These are phyloP conservation scores for Strigamia maritima DNA, from an alignment of 2,888 invertebrate genomes.

Conservation along the genomic window DNA sequence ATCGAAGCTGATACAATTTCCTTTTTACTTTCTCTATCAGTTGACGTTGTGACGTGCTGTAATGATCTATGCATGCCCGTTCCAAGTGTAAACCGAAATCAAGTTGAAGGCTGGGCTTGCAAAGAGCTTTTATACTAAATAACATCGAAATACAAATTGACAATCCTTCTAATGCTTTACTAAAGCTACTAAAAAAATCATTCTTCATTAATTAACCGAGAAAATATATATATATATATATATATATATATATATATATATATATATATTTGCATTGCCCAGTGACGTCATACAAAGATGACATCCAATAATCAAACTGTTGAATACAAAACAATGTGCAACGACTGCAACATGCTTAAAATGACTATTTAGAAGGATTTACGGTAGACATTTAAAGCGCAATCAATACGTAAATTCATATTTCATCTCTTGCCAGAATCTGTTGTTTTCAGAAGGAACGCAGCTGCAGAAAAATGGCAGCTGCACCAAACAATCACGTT, in stretches of 20 bases:
- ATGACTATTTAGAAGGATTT: neutral
- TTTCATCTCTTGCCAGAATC: conserved; percentile 24
- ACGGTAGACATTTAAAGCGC: neutral
- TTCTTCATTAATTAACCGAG: too few relatives aligned
- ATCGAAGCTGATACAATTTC: conserved; percentile 29
- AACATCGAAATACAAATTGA: neutral
- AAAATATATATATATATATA: too few relatives aligned
- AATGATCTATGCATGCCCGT: conserved; percentile 12
- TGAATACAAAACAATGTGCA: neutral
- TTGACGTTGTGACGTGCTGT: neutral
- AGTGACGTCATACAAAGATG: neutral
- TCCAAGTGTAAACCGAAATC: neutral
- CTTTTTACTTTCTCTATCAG: neutral
- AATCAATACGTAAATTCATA: neutral
- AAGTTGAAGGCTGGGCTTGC: neutral
- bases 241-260: too few relatives aligned
- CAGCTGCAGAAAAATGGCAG: conserved; percentile 32
- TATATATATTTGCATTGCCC: too few relatives aligned
- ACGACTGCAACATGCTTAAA: neutral
- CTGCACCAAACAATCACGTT: neutral
- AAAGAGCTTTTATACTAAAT: neutral
- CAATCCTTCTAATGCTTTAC: neutral
- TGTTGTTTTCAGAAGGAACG: neutral
- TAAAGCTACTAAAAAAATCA: too few relatives aligned
- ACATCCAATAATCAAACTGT: neutral